phyloP scores from a whole-genome alignment of 2,797 vertebrate species.

The Diceros bicornis region DNA sequence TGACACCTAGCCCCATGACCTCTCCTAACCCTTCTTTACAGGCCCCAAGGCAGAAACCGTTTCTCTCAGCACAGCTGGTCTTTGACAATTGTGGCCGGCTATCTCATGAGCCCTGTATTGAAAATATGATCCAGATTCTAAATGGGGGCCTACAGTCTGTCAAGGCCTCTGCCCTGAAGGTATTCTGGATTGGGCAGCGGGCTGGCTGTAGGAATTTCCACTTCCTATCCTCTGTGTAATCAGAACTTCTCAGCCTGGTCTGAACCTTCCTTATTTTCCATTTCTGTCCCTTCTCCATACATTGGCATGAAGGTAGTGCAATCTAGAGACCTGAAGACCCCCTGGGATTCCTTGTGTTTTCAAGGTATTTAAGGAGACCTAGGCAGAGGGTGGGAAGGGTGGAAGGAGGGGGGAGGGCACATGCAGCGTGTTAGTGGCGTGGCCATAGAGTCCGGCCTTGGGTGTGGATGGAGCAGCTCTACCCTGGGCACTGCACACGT shows the following conservation, averaged over 20 bases:
- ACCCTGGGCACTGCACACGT: background rate
- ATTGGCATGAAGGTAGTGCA: constrained; percentile 69
- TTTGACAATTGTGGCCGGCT: constrained; percentile 86
- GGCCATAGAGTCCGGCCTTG: background rate
- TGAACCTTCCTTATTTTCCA: constrained; percentile 6
- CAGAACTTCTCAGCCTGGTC: constrained; percentile 85
- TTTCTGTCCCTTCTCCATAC: constrained; percentile 52
- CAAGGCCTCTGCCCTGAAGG: constrained; percentile 76
- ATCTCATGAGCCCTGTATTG: constrained; percentile 87
- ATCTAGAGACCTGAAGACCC: constrained; percentile 65
- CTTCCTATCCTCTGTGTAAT: background rate
- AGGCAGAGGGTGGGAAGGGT: background rate
- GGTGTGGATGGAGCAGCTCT: background rate
- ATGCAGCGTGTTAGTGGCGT: background rate
- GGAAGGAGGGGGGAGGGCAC: background rate
- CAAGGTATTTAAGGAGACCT: constrained; percentile 72
- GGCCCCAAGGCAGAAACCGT: constrained; percentile 78
- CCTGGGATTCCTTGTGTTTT: background rate
- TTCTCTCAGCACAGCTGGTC: constrained; percentile 83
- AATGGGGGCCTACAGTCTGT: constrained; percentile 83
- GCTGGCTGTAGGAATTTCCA: constrained; percentile 34
- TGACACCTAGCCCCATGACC: background rate
- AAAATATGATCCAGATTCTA: constrained; percentile 88
- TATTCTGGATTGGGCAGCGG: constrained; percentile 64
- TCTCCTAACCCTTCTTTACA: constrained; percentile 58